Conservation (phyloP, 64 coral and sea anemone genomes). For the Platygyra sinensis region DNA sequence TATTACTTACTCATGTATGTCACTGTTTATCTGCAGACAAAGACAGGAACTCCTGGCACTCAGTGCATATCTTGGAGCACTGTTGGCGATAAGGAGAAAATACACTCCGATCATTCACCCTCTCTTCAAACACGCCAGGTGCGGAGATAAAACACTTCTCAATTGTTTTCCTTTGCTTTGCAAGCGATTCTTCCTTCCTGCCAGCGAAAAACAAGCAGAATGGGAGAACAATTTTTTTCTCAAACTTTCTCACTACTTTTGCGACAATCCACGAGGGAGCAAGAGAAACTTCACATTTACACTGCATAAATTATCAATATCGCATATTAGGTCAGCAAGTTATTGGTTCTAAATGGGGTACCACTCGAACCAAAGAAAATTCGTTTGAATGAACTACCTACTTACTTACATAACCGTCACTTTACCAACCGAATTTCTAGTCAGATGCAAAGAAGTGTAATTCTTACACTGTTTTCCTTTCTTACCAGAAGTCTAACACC, state of each 20-base stretch:
- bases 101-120: constrained; percentile 84
- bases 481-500: too few relatives aligned
- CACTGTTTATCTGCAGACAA: constrained; percentile 59
- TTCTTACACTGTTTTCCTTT: too few relatives aligned
- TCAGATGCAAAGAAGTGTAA: too few relatives aligned
- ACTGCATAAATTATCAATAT: too few relatives aligned
- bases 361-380: too few relatives aligned
- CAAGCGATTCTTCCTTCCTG: not conserved
- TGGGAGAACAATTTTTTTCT: not conserved
- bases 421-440: too few relatives aligned
- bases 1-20: not conserved
- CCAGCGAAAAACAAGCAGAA: not conserved
- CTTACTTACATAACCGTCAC: too few relatives aligned
- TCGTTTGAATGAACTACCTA: too few relatives aligned
- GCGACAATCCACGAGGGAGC: not conserved
- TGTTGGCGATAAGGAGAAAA: constrained; percentile 85
- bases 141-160: not conserved
- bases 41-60: constrained; percentile 84
- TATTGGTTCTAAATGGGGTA: too few relatives aligned
- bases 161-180: not conserved
- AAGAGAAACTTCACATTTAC: not conserved
- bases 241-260: not conserved
- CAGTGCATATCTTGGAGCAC: constrained; percentile 80
- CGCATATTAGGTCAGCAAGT: too few relatives aligned
- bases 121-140: constrained; percentile 92